Base-by-base conservation (phyloP, 23 tunicate genomes). In the Oikopleura dioica region DNA sequence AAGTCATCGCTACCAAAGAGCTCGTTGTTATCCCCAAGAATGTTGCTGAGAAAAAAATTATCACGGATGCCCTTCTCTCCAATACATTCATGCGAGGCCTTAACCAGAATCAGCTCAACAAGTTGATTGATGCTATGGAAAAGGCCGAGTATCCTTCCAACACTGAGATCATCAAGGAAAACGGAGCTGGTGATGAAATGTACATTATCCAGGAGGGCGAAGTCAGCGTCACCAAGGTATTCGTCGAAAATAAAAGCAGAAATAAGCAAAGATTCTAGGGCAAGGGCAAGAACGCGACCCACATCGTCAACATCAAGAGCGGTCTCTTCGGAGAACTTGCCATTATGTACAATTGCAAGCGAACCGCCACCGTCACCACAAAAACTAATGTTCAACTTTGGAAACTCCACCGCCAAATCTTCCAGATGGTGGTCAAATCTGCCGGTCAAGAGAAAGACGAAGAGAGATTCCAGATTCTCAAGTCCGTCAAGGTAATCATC, bases 281-380 rank as follows among this genome's bases (percentile, higher is more conserved):
- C 23, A 50, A 50, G 59, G 23, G 21, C 23, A 50, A 16, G 21
- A 50, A 23, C 59, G 23, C 23, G 59, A 50, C 59, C 21, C 23
- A 16, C 59, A 16, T 16, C 21, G 23, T 16, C 59, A n/a, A n/a
- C n/a, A n/a, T n/a, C n/a, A n/a, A n/a, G n/a, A n/a, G n/a, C n/a
- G n/a, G 72, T 63, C 72, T 86, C 24, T 85, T 92, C 59, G 98
- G 98, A 0, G 98, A 92, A 76, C 59, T 92, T 31, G 98, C 94
- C 4, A 82, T 92, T 37, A 69, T 92, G 35, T 92, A 92, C 78
- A 83, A 92, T 78, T 85, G 87, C 80, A 85, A 81, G 76, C 59
- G 98, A 80, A 86, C 98, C 1, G 98, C 94, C 1, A 83, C 98
- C 0, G 87, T 92, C 0, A 82, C 79, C 4, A 83, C 98, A n/a